Conservation (phyloP, 2,888 invertebrate genomes). For the Oegoconia quadripuncta region DNA sequence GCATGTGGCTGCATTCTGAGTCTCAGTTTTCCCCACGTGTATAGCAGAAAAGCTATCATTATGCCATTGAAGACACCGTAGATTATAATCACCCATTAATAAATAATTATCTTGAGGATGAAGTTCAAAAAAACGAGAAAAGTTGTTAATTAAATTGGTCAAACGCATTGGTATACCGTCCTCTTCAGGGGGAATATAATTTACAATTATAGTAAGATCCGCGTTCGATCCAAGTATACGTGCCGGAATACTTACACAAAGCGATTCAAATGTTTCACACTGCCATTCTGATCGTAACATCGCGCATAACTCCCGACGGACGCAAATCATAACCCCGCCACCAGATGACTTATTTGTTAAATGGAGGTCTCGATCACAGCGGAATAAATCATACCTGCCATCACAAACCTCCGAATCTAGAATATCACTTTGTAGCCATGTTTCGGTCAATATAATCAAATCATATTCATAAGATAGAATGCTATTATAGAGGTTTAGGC, state of each 20-base stretch:
- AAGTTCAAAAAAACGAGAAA: no score
- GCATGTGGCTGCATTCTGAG: no score
- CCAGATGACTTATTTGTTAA: not conserved
- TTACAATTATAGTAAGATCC: not conserved
- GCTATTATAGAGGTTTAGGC: no score
- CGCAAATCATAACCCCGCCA: slow-evolving; percentile 1
- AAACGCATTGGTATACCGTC: not conserved
- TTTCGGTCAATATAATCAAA: slow-evolving; percentile 3
- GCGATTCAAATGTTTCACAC: not conserved
- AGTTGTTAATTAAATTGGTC: not conserved
- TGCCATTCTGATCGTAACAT: not conserved
- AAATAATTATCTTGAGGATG: no score
- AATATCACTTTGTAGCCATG: not conserved
- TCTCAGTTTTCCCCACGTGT: no score
- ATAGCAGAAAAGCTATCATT: no score
- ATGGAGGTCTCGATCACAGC: not conserved
- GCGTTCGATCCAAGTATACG: not conserved
- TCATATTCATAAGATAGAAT: not conserved
- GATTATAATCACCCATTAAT: no score
- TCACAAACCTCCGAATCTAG: slow-evolving; percentile 1
- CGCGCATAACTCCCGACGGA: not conserved
- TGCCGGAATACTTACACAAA: not conserved
- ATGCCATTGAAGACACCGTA: no score
- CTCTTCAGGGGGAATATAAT: not conserved
- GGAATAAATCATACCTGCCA: slow-evolving; percentile 1